Evolutionary conservation across 2,888 invertebrate genomes (phyloP).

Genomic region (Abrostola tripartita): DNA sequence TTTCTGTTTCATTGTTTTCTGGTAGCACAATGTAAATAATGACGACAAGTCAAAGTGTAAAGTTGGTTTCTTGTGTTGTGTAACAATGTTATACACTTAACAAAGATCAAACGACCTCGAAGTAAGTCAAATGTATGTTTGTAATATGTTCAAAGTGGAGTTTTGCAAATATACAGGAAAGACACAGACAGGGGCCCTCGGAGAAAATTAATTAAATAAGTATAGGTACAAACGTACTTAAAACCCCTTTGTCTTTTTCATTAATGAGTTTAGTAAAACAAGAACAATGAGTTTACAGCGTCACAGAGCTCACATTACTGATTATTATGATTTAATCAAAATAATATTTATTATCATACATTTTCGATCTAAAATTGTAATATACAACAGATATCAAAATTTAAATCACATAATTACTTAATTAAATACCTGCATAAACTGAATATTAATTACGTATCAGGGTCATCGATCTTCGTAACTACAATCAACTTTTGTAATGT

Average conservation of each 20-base stretch:
- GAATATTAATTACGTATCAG: too few relatives aligned
- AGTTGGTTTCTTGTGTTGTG: background rate
- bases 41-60: constrained; percentile 10
- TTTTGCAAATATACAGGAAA: constrained; percentile 3
- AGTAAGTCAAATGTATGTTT: constrained; percentile 7
- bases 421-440: too few relatives aligned
- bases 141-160: constrained; percentile 1
- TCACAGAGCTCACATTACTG: background rate
- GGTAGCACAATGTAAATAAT: constrained; percentile 9
- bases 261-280: background rate
- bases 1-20: constrained; percentile 10
- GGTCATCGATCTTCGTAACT: too few relatives aligned
- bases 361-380: too few relatives aligned
- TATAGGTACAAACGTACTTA: background rate
- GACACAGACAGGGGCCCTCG: background rate
- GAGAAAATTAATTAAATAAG: constrained; percentile 2
- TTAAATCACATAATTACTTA: background rate
- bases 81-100: constrained; percentile 13
- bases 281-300: background rate
- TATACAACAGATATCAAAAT: background rate
- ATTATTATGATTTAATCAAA: too few relatives aligned
- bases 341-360: too few relatives aligned
- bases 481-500: too few relatives aligned
- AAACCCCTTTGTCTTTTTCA: background rate
- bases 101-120: constrained; percentile 6